Evolutionary conservation across 2,888 invertebrate genomes (phyloP).

Genomic region (Eupithecia exiguata): DNA sequence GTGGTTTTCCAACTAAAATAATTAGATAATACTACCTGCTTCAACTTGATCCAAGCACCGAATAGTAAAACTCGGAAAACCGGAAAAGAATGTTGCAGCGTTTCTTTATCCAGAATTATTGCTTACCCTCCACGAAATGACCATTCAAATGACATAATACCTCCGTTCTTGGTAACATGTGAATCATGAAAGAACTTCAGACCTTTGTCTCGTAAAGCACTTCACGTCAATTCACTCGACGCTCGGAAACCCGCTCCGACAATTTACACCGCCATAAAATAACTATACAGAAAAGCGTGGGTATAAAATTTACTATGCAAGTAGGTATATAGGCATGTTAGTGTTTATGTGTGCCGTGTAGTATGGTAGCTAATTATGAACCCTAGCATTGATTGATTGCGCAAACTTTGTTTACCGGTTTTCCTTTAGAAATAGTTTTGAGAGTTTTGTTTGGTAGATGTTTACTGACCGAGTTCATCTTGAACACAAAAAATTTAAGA

Average conservation of each 20-base stretch:
- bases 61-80: not conserved
- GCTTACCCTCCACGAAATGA: not conserved
- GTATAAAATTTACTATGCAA: constrained; percentile 10
- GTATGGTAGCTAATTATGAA: not conserved
- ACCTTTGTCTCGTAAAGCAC: constrained; percentile 7
- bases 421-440: not conserved
- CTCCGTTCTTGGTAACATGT: not conserved
- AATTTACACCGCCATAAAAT: constrained; percentile 25
- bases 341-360: not conserved
- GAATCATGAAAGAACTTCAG: constrained; percentile 10
- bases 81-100: not conserved
- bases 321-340: not conserved
- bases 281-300: constrained; percentile 23
- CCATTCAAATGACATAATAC: not conserved
- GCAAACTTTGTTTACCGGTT: not conserved
- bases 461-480: too few relatives aligned
- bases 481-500: too few relatives aligned
- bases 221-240: constrained; percentile 4
- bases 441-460: too few relatives aligned
- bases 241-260: constrained; percentile 9
- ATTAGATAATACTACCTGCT: not conserved
- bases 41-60: not conserved
- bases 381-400: not conserved
- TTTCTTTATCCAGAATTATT: not conserved
- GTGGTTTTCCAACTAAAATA: not conserved